These are phyloP conservation scores for Hofmannophila pseudospretella DNA, from an alignment of 2,888 invertebrate genomes.

Conservation along the genomic window DNA sequence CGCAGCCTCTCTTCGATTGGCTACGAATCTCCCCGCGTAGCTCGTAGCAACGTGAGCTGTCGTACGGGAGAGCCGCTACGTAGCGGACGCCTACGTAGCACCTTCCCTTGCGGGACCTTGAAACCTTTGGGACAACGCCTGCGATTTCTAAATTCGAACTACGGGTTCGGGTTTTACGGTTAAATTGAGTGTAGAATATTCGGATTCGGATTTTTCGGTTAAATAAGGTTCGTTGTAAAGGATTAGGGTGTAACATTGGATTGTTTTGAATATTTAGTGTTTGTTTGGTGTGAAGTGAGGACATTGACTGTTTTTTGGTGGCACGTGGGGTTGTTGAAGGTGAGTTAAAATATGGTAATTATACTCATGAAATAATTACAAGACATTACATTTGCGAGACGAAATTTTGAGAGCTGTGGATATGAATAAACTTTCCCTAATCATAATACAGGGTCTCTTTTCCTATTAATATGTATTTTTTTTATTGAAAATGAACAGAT, in stretches of 20 bases:
- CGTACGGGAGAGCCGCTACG: constrained; percentile 68
- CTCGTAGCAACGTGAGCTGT: constrained; percentile 73
- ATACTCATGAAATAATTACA: no score
- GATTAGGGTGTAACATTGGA: neutral
- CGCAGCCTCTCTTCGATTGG: constrained; percentile 75
- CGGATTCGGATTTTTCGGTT: neutral
- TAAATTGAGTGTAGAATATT: neutral
- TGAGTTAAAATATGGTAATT: no score
- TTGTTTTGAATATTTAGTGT: constrained; percentile 4
- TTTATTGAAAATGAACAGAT: no score
- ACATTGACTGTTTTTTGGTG: constrained; percentile 11
- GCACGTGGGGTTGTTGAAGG: constrained; percentile 13
- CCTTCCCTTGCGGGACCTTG: constrained; percentile 44
- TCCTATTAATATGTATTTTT: no score
- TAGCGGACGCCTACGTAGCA: constrained; percentile 66
- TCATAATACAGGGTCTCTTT: no score
- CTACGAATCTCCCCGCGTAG: constrained; percentile 69
- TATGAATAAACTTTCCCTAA: no score
- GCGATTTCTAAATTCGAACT: constrained; percentile 18
- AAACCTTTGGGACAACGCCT: constrained; percentile 63
- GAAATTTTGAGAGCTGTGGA: no score
- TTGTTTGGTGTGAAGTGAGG: constrained; percentile 14
- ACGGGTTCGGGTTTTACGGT: neutral
- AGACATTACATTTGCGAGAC: no score
- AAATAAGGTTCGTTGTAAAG: neutral